A percentile compares a stretch with the other conserved stretches of the same genome.
phyloP scores from a whole-genome alignment of 1,140 invertebrate species.

The Colletes gigas region DNA sequence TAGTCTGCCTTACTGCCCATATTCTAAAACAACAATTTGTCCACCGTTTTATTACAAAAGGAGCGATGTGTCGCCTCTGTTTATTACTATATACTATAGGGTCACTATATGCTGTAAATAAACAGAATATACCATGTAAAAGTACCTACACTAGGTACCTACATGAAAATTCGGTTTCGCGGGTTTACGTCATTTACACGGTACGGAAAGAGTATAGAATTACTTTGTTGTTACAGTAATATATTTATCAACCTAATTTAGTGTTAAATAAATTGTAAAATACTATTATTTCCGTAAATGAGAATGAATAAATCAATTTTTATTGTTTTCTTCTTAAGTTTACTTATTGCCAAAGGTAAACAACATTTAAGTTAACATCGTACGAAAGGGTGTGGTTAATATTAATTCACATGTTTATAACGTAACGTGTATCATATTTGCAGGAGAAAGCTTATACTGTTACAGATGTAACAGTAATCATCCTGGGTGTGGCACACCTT shows the following conservation, averaged over 20 bases:
- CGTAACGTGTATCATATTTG: conserved; percentile 25
- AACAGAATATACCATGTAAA: too few relatives aligned
- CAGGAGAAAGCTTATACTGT: conserved; percentile 85
- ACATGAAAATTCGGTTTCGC: too few relatives aligned
- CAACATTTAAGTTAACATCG: background rate
- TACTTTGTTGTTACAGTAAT: background rate
- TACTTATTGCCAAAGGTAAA: conserved; percentile 48
- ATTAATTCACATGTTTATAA: background rate
- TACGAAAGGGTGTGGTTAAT: conserved; percentile 32
- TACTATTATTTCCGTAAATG: background rate
- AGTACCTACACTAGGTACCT: background rate
- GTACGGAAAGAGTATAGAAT: background rate
- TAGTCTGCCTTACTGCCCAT: too few relatives aligned
- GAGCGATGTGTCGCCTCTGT: too few relatives aligned
- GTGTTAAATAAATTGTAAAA: background rate
- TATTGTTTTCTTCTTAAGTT: conserved; percentile 26
- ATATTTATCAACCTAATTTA: background rate
- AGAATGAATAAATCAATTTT: conserved; percentile 30
- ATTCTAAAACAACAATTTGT: too few relatives aligned
- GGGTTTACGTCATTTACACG: background rate
- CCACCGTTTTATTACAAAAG: too few relatives aligned
- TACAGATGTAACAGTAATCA: conserved; percentile 94
- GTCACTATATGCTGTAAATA: too few relatives aligned
- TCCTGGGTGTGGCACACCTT: conserved; percentile 91
- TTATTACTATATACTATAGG: too few relatives aligned